Evolutionary conservation across 1,140 invertebrate species (phyloP), one percentile per base, ranked within the genome.

Genomic region (Camponotus vicinus): DNA sequence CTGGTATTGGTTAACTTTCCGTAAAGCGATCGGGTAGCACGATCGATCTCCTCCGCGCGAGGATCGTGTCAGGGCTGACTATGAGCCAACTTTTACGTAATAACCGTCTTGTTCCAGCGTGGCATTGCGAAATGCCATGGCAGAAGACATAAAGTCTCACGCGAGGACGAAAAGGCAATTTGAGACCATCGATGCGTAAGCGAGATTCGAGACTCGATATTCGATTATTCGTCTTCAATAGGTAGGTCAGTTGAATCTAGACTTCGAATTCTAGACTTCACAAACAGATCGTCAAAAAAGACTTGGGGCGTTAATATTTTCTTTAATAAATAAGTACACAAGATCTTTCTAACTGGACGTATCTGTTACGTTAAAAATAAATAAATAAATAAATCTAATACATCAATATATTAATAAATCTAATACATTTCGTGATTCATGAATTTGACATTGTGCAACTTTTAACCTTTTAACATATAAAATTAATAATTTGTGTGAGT

Each of bases 41-140:
- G 88, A 89, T 90, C 89, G 88, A 85, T 85, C 52, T 76, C 55
- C 27, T 49, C 42, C 55, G 77, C 71, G 32, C 57, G 85, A 75
- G 59, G 73, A 87, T 85, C 69, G 85, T 89, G 88, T 87, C 85
- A 87, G 89, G 70, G 80, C 75, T 85, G 79, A 66, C 73, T 52
- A 27, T 71, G 76, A 70, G 63, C 37, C 70, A 64, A 70, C 67
- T 83, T 80, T 90, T 90, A 89, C 89, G 89, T 89, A 90, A 90
- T 75, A 61, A 66, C 34, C 87, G 87, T 78, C 75, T 86, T 52
- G 76, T 89, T 86, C 34, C 61, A 86, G 21, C 49, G 42, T 57
- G 77, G 32, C 49, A 52, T 90, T 90, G 86, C 85, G 85, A 90
- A 90, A 90, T 75, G 34, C 9, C 67, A 34, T 32, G 63, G 69